phyloP scores from a whole-genome alignment of 2,113 vertebrate genomes.

The Bothrops jararaca region DNA sequence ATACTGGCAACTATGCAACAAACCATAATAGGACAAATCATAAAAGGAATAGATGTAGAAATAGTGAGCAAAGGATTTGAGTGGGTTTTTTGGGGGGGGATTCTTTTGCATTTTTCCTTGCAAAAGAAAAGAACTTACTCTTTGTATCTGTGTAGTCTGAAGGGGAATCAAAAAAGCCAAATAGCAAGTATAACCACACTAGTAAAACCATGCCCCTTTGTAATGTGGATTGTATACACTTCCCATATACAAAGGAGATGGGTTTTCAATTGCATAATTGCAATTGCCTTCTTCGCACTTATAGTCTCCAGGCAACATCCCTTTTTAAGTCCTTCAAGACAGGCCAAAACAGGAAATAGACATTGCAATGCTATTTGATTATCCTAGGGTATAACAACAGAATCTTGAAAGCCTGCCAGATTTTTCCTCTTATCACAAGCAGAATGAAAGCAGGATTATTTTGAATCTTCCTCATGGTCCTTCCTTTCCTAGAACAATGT shows the following conservation, averaged over 20 bases:
- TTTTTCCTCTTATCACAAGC: no score
- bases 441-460: no score
- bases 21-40: background rate
- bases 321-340: background rate
- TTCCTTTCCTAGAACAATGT: no score
- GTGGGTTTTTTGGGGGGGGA: no score
- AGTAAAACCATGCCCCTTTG: no score
- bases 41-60: background rate
- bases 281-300: background rate
- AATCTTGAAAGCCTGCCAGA: no score
- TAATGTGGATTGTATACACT: background rate
- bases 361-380: no score
- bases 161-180: background rate
- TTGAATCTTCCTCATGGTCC: no score
- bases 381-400: no score
- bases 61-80: background rate
- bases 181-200: background rate
- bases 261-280: background rate
- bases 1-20: background rate
- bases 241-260: background rate
- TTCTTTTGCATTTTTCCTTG: background rate
- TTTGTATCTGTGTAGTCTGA: background rate
- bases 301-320: background rate
- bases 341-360: background rate
- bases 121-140: background rate